These are phyloP conservation scores for Apodemus agrarius DNA, from an alignment of 2,797 vertebrate genomes.

Conservation along the genomic window DNA sequence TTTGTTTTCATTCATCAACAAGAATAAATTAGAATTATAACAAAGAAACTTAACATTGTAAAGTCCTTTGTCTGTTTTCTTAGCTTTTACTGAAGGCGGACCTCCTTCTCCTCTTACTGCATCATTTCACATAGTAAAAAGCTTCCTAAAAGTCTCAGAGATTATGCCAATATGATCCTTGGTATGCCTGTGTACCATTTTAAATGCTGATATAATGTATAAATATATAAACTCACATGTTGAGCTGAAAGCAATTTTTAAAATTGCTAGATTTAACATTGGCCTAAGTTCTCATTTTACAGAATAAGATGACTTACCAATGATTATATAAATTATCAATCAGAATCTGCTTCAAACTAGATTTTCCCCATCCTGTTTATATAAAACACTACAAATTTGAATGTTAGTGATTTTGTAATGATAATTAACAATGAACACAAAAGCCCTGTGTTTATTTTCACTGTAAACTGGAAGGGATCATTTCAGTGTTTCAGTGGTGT, in stretches of 20 bases:
- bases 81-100: not conserved
- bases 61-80: conserved; percentile 18
- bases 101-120: not conserved
- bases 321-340: not conserved
- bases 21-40: not conserved
- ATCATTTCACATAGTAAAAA: not conserved
- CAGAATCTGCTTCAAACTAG: not conserved
- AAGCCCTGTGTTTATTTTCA: not conserved
- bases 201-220: not conserved
- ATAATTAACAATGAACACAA: conserved; percentile 39
- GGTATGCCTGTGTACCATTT: not conserved
- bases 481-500: no score
- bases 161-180: not conserved
- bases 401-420: not conserved
- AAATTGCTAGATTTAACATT: not conserved
- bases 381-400: conserved; percentile 13
- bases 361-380: conserved; percentile 10
- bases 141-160: not conserved
- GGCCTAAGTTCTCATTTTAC: not conserved
- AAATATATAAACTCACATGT: not conserved
- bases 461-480: not conserved
- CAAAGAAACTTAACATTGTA: not conserved
- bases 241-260: not conserved
- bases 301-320: not conserved
- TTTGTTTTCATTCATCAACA: not conserved